Conservation (phyloP, 2,888 invertebrate species). For the Synanthedon myopaeformis region DNA sequence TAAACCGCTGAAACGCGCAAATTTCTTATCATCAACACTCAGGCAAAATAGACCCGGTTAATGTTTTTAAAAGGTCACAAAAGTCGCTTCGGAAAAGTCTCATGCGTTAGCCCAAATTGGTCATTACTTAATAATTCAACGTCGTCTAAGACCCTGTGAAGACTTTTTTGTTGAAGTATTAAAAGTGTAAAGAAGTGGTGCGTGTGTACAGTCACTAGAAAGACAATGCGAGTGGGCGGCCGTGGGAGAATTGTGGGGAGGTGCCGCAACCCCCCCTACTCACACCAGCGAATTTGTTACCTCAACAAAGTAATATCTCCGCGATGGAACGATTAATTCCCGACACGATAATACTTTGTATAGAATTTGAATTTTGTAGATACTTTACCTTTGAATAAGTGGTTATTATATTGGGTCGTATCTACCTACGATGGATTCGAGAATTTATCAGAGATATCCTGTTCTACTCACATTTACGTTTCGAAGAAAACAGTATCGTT, state of each 20-base stretch:
- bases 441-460: too few species aligned
- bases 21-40: too few species aligned
- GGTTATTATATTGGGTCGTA: too few species aligned
- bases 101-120: too few species aligned
- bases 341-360: slow-evolving; percentile 18
- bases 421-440: too few species aligned
- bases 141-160: neutral
- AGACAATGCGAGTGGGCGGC: slow-evolving; percentile 6
- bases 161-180: neutral
- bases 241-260: slow-evolving; percentile 7
- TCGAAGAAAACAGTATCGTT: too few species aligned
- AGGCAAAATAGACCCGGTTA: too few species aligned
- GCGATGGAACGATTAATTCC: slow-evolving; percentile 39
- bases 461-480: too few species aligned
- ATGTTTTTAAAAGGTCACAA: too few species aligned
- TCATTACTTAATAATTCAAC: too few species aligned
- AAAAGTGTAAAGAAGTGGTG: neutral
- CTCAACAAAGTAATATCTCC: slow-evolving; percentile 24
- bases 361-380: neutral
- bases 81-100: too few species aligned
- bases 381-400: neutral
- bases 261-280: slow-evolving; percentile 6
- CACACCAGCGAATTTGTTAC: slow-evolving; percentile 37
- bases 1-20: too few species aligned
- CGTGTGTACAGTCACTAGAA: neutral